phyloP scores from a whole-genome alignment of 1,140 invertebrate genomes.

The Mactra quadrangularis region DNA sequence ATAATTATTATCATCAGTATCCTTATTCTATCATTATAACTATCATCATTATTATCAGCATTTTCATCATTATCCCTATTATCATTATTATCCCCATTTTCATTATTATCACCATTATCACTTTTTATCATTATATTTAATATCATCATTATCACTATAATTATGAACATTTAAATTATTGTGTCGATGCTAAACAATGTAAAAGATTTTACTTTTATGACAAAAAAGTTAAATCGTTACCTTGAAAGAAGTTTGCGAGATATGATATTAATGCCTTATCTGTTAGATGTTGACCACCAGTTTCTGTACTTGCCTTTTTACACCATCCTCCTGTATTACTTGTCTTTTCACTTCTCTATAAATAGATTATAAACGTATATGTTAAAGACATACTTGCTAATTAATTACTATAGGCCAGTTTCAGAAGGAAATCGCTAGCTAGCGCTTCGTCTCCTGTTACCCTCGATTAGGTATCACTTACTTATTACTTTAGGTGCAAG shows the following conservation, averaged over 20 bases:
- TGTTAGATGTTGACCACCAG: conserved; percentile 26
- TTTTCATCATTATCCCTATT: not conserved
- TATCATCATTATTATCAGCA: not conserved
- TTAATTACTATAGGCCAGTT: too few species aligned
- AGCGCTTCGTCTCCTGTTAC: too few species aligned
- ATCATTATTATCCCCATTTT: not conserved
- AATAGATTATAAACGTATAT: too few species aligned
- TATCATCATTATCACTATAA: not conserved
- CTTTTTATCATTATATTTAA: not conserved
- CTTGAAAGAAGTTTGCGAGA: conserved; percentile 45
- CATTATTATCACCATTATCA: not conserved
- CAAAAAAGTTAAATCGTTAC: not conserved
- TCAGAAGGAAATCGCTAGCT: too few species aligned
- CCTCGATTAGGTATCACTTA: too few species aligned
- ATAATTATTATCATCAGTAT: too few species aligned
- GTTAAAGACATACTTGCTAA: too few species aligned
- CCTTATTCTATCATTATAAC: too few species aligned
- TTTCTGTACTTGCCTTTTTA: conserved; percentile 24
- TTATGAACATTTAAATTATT: not conserved
- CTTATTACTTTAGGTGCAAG: too few species aligned
- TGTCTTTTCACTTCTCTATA: too few species aligned
- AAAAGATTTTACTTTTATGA: not conserved
- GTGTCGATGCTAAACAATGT: not conserved
- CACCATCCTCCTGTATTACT: conserved; percentile 49
- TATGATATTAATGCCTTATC: conserved; percentile 12